Evolutionary conservation across 1,140 invertebrate genomes (phyloP).

Genomic region (Argopecten irradians): DNA sequence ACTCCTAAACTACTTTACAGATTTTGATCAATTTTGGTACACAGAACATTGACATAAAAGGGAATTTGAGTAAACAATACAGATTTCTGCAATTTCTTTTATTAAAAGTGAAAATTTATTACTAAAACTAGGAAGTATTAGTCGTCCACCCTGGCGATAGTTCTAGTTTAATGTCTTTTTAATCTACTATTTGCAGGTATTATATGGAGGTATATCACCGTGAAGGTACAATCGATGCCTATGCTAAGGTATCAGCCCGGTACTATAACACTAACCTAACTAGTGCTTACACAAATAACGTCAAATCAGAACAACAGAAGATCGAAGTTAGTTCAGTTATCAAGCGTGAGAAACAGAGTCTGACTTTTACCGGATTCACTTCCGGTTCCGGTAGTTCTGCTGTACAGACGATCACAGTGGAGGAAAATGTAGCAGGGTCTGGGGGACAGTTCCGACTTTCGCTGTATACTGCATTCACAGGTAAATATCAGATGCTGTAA

Average conservation of each 20-base stretch:
- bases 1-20: no score
- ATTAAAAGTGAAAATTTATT: no score
- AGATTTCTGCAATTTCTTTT: no score
- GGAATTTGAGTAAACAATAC: no score
- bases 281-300: constrained; percentile 40
- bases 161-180: no score
- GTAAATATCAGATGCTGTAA: no score
- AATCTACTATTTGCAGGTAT: constrained; percentile 51
- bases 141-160: no score
- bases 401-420: constrained; percentile 53
- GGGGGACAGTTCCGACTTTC: constrained; percentile 50
- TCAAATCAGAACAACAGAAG: constrained; percentile 53
- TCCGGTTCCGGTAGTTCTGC: constrained; percentile 34
- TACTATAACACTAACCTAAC: constrained; percentile 47
- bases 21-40: no score
- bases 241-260: constrained; percentile 51
- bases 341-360: constrained; percentile 42
- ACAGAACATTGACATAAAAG: no score
- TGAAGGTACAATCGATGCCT: constrained; percentile 24
- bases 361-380: constrained; percentile 33
- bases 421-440: constrained; percentile 40
- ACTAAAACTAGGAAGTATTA: no score
- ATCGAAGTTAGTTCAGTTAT: constrained; percentile 40
- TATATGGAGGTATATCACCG: constrained; percentile 53
- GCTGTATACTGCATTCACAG: constrained; percentile 58